Evolutionary conservation across 2,797 vertebrate species (phyloP).

Genomic region (Enteromius thamalakanensis): DNA sequence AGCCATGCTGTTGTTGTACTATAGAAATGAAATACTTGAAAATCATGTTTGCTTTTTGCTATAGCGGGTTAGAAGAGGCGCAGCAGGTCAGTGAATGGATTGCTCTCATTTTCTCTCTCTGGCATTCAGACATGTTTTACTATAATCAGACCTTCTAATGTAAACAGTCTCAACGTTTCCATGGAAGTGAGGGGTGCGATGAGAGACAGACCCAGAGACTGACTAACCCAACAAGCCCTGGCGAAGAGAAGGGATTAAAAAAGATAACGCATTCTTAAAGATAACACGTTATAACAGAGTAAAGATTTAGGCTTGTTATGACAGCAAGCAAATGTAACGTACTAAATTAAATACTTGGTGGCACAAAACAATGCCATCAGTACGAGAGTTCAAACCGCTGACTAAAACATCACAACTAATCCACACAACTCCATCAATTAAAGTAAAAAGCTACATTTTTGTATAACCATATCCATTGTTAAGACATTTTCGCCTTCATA

Average conservation of each 20-base stretch:
- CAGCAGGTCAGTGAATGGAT: background rate
- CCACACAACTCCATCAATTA: background rate
- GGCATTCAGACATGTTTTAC: constrained; percentile 62
- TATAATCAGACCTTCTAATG: constrained; percentile 62
- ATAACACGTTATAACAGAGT: constrained; percentile 39
- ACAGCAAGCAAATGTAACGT: background rate
- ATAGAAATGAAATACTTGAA: constrained; percentile 6
- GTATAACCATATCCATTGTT: background rate
- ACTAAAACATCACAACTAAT: background rate
- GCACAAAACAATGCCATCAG: background rate
- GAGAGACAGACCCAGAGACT: constrained; percentile 64
- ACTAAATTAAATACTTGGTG: background rate
- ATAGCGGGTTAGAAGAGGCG: background rate
- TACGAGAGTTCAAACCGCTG: background rate
- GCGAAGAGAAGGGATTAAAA: constrained; percentile 8
- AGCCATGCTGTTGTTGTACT: background rate
- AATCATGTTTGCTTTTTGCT: constrained; percentile 1
- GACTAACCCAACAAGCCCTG: constrained; percentile 67
- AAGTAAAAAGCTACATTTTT: background rate
- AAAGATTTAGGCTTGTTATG: constrained; percentile 26
- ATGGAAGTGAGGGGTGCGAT: constrained; percentile 42
- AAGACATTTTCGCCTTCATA: background rate
- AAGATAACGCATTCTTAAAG: constrained; percentile 36
- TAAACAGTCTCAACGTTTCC: constrained; percentile 56
- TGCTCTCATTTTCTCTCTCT: constrained; percentile 50